Evolutionary conservation across 2,888 invertebrate genomes (phyloP).

Genomic region (Trichogramma dendrolimi): DNA sequence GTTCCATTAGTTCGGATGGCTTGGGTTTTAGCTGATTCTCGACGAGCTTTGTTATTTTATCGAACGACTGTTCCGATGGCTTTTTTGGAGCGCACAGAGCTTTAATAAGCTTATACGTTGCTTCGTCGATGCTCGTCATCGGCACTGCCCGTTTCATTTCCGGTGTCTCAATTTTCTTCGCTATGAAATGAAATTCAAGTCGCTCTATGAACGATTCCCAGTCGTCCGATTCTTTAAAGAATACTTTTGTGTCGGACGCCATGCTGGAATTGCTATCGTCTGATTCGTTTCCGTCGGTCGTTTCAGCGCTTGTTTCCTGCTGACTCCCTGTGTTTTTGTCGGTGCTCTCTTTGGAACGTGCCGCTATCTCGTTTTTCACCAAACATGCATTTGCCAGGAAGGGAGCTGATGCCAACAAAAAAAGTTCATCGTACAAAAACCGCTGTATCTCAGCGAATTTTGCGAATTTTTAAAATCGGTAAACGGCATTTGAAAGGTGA

Average conservation of each 20-base stretch:
- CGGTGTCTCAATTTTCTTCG: slow-evolving; percentile 18
- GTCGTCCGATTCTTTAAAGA: slow-evolving; percentile 17
- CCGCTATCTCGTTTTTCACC: neutral
- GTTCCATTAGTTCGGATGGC: slow-evolving; percentile 15
- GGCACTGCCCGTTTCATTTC: slow-evolving; percentile 20
- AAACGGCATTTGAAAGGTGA: too few relatives aligned
- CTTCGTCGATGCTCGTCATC: slow-evolving; percentile 24
- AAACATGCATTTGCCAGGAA: too few relatives aligned
- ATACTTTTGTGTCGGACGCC: slow-evolving; percentile 4
- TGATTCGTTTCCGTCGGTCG: too few relatives aligned
- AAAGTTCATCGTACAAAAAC: too few relatives aligned
- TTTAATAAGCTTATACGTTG: slow-evolving; percentile 20
- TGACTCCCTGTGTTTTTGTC: neutral
- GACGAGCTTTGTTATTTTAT: slow-evolving; percentile 15
- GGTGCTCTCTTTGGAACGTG: neutral
- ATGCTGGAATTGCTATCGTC: neutral
- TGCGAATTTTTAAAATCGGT: too few relatives aligned
- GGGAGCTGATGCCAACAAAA: too few relatives aligned
- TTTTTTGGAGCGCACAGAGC: slow-evolving; percentile 22
- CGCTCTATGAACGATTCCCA: slow-evolving; percentile 24
- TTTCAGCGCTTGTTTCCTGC: too few relatives aligned
- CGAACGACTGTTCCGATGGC: slow-evolving; percentile 16
- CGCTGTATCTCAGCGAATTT: too few relatives aligned
- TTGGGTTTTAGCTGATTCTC: slow-evolving; percentile 12
- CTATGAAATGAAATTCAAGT: slow-evolving; percentile 19